Evolutionary conservation across 2,888 invertebrate genomes (phyloP), one percentile per base, ranked within the genome.

Genomic region (Phyto melanocephala): DNA sequence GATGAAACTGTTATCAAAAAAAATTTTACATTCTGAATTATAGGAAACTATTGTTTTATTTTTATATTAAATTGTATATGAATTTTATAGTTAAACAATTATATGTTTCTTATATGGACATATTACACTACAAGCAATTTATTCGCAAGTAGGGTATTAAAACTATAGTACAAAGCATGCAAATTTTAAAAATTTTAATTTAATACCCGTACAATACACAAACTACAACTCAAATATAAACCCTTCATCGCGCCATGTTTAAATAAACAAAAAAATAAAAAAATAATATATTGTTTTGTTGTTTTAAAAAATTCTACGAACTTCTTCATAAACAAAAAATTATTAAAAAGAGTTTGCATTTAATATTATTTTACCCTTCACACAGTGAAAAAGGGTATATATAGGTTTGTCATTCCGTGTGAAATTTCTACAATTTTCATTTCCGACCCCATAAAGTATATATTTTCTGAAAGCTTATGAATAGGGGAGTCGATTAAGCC

Each of bases 231-330:
- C 6, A 50, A 50, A 28, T 58, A 40, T 20, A 50, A 58, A 35
- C 50, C 15, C 20, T 68, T 40, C 42, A 54, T n/a, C 52, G 62
- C 60, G 40, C 60, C 50, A 15, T 47, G 35, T 50, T 47, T 58
- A 65, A 40, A 24, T 75, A 75, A 75, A 63, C 37, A 72, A 71
- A 45, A 70, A 6, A n/a, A 8, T 24, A n/a, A n/a, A n/a, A n/a
- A n/a, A n/a, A n/a, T n/a, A n/a, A n/a, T n/a, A n/a, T 45, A n/a
- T 13, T 58, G 6, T 58, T 65, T 45, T 63, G 3, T 22, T 56
- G 17, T 33, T n/a, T 1, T 17, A 8, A 13, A 40, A 68, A 77
- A 70, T 77, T 78, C 78, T 47, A 35, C 63, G 63, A 76, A 68
- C 13, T 42, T 28, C 60, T 33, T 42, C 37, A 17, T 37, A 47